Evolutionary conservation across 2,113 vertebrate species (phyloP).

Genomic region (Haemorhous mexicanus): DNA sequence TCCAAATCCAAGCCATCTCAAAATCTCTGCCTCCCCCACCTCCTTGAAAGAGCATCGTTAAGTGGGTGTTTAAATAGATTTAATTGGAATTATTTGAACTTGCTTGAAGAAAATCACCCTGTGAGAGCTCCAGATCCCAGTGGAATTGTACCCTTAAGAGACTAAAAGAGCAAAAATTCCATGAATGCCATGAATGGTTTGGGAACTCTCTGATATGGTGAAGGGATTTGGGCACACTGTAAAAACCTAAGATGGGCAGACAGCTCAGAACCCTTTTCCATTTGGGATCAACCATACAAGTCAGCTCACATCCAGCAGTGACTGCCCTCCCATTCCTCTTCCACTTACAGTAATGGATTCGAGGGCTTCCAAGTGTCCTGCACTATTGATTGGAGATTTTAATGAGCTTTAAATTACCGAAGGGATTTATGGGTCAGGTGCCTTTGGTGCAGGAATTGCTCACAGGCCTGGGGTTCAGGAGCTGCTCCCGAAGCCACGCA

Average conservation of each 20-base stretch:
- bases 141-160: background rate
- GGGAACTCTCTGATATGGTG: background rate
- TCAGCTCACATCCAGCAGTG: background rate
- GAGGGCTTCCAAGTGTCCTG: conserved; percentile 15
- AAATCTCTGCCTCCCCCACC: background rate
- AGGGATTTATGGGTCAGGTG: background rate
- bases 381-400: conserved; percentile 1
- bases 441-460: background rate
- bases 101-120: background rate
- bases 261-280: background rate
- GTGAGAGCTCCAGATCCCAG: background rate
- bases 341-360: background rate
- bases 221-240: background rate
- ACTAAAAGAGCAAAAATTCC: background rate
- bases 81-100: background rate
- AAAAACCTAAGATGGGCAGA: background rate
- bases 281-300: background rate
- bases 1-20: background rate
- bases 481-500: background rate
- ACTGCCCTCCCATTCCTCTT: background rate
- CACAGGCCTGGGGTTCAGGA: background rate
- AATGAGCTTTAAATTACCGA: background rate
- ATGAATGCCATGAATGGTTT: background rate
- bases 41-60: background rate
- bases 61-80: background rate